phyloP scores from a whole-genome alignment of 2,888 invertebrate genomes.

The Drosophila kuntzei region DNA sequence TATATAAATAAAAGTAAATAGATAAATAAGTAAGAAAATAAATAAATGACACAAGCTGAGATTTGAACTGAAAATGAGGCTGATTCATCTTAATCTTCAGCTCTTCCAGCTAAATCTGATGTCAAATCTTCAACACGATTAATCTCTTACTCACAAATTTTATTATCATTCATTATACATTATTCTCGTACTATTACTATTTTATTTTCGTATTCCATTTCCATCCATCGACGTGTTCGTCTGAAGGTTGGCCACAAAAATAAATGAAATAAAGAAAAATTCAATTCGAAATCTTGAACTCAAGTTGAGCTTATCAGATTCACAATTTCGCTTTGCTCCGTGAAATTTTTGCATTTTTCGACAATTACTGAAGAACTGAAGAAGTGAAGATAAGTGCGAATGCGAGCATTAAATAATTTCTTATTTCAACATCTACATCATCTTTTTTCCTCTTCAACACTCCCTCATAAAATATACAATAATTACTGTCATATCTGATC shows the following conservation, averaged over 20 bases:
- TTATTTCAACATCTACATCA: constrained; percentile 1
- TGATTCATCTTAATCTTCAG: constrained; percentile 20
- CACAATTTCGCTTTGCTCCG: constrained; percentile 10
- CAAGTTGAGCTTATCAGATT: constrained; percentile 40
- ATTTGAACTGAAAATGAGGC: not conserved
- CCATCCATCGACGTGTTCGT: constrained; percentile 39
- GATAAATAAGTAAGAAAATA: no score
- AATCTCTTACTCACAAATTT: constrained; percentile 1
- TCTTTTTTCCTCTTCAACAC: not conserved
- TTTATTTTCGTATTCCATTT: not conserved
- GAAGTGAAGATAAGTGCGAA: not conserved
- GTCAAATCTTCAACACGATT: constrained; percentile 15
- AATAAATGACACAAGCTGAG: not conserved
- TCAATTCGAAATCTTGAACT: constrained; percentile 1
- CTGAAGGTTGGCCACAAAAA: constrained; percentile 36
- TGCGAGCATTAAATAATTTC: constrained; percentile 4
- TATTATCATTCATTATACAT: constrained; percentile 14
- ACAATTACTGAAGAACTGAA: constrained; percentile 10
- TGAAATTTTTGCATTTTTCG: constrained; percentile 27
- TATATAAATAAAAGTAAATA: no score
- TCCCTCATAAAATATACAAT: not conserved
- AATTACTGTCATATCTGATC: not conserved
- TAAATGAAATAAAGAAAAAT: no score
- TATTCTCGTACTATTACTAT: constrained; percentile 12
- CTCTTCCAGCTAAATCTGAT: constrained; percentile 22